phyloP scores from a whole-genome alignment of 2,113 vertebrate species.

The Illadopsis cleaveri region DNA sequence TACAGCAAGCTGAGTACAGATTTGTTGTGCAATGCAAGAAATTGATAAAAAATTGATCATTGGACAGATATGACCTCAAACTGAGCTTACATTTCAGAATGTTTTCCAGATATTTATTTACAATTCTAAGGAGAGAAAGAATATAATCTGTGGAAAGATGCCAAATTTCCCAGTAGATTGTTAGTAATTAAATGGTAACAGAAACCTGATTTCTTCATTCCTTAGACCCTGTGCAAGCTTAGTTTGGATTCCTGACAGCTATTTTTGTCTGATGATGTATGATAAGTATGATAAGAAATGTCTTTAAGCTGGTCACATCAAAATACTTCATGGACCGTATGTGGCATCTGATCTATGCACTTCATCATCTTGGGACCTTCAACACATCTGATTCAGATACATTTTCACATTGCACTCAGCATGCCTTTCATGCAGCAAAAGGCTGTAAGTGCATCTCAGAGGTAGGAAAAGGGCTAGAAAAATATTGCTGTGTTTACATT shows the following conservation, averaged over 20 bases:
- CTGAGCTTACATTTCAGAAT: neutral
- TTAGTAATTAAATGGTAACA: neutral
- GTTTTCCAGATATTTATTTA: neutral
- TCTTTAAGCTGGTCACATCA: neutral
- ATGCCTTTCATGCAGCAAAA: neutral
- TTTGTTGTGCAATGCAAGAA: neutral
- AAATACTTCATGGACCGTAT: neutral
- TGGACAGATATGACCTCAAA: neutral
- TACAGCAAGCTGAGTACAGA: neutral
- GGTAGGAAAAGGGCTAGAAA: neutral
- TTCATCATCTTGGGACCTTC: neutral
- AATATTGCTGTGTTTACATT: neutral
- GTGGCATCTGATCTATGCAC: neutral
- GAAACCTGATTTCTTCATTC: neutral
- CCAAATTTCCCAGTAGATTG: neutral
- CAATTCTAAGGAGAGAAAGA: neutral
- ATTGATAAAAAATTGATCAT: neutral
- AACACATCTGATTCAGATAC: neutral
- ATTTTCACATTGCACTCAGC: neutral
- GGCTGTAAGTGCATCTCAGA: neutral
- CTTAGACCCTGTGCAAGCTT: neutral
- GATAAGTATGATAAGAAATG: neutral
- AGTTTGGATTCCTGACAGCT: neutral
- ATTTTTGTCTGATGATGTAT: neutral
- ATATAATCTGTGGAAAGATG: neutral